Percentiles rank a stretch among this genome's conserved stretches.
Evolutionary conservation across 2,113 vertebrate genomes (phyloP).

Genomic region (Aphelocoma coerulescens): DNA sequence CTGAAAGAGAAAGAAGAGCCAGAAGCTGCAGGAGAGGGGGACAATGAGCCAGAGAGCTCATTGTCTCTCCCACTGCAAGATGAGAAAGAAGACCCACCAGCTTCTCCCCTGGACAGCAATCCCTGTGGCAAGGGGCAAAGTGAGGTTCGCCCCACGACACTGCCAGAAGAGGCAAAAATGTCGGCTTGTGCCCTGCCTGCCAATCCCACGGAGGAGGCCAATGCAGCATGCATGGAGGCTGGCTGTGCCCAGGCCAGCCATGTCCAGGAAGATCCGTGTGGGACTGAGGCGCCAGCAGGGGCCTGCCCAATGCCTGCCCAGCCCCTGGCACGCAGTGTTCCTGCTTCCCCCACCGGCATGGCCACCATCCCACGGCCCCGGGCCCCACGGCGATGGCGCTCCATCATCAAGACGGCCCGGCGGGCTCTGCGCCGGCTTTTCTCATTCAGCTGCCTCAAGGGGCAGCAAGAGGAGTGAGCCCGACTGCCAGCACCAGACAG

Average conservation of each 20-base stretch:
- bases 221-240: too few species aligned
- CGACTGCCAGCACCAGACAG: rapidly evolving
- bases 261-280: too few species aligned
- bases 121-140: not conserved
- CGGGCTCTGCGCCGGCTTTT: not conserved
- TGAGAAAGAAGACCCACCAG: too few species aligned
- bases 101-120: not conserved
- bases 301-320: not conserved
- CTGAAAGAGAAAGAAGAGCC: not conserved
- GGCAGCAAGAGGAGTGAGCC: not conserved
- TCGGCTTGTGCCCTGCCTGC: rapidly evolving
- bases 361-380: not conserved
- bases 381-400: not conserved
- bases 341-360: not conserved
- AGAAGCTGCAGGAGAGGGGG: not conserved
- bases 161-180: rapidly evolving
- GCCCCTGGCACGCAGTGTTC: not conserved
- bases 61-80: too few species aligned
- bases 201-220: rapidly evolving
- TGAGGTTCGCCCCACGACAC: rapidly evolving
- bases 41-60: too few species aligned
- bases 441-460: not conserved
- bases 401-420: not conserved
- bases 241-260: rapidly evolving
- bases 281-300: rapidly evolving